Conservation (phyloP, 2,888 invertebrate species). For the Argyra leucocephala region DNA sequence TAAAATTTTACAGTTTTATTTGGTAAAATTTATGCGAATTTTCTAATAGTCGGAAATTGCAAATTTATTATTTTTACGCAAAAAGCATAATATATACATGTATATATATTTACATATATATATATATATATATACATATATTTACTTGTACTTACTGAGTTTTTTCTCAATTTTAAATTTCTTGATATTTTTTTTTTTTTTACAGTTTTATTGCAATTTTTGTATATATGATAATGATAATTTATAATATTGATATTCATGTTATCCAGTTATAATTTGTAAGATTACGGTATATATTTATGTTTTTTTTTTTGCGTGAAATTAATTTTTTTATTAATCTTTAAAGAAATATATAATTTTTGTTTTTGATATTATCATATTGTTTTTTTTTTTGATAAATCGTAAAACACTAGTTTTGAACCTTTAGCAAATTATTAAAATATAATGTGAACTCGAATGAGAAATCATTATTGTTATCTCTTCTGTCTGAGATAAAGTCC, state of each 20-base stretch:
- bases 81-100: neutral
- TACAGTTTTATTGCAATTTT: neutral
- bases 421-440: no score
- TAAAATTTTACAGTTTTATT: neutral
- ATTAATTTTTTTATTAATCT: no score
- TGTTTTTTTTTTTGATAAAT: no score
- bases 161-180: neutral
- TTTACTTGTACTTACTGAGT: neutral
- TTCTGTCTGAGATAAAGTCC: no score
- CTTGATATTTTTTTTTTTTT: neutral
- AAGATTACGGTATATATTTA: neutral
- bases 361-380: no score
- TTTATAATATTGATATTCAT: neutral
- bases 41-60: conserved; percentile 3
- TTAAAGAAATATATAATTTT: neutral
- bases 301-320: no score
- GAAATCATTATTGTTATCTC: no score
- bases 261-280: neutral
- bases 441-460: no score
- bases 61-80: conserved; percentile 6
- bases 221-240: neutral
- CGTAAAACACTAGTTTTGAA: no score
- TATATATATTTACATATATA: no score
- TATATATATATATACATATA: neutral
- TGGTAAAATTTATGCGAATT: conserved; percentile 4